Evolutionary conservation across 2,888 invertebrate genomes (phyloP).

Genomic region (Xanthorhoe spadicearia): DNA sequence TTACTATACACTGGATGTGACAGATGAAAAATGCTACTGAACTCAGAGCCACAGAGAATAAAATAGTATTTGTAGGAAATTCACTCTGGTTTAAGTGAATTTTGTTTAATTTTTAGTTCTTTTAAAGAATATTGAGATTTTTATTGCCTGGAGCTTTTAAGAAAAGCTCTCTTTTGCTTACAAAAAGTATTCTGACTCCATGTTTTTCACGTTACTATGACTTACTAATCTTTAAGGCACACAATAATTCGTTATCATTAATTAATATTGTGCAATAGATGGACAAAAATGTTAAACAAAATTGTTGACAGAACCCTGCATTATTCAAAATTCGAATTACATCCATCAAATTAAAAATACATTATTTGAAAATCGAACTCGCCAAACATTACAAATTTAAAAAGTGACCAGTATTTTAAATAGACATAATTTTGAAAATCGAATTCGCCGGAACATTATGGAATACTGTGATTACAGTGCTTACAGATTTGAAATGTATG

Average conservation of each 20-base stretch:
- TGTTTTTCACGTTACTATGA: too few species aligned
- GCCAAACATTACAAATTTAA: background rate
- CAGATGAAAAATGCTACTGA: constrained; percentile 77
- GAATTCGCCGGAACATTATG: background rate
- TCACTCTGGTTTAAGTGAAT: constrained; percentile 8
- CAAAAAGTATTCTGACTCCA: too few species aligned
- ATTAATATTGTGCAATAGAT: too few species aligned
- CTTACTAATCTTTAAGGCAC: too few species aligned
- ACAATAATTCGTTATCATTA: too few species aligned
- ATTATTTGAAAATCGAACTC: background rate
- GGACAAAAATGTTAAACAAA: too few species aligned
- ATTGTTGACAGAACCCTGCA: background rate
- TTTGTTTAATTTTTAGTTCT: too few species aligned
- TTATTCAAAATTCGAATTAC: constrained; percentile 2
- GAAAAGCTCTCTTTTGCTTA: too few species aligned
- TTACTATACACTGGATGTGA: constrained; percentile 50
- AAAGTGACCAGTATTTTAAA: background rate
- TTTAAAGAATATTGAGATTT: too few species aligned
- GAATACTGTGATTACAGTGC: background rate
- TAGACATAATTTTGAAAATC: background rate
- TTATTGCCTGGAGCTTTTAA: too few species aligned
- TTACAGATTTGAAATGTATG: background rate
- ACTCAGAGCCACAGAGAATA: constrained; percentile 11
- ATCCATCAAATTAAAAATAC: background rate
- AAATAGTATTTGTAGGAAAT: background rate